Conservation (phyloP, 2,113 vertebrate species). For the Phylloscopus whistleri region DNA sequence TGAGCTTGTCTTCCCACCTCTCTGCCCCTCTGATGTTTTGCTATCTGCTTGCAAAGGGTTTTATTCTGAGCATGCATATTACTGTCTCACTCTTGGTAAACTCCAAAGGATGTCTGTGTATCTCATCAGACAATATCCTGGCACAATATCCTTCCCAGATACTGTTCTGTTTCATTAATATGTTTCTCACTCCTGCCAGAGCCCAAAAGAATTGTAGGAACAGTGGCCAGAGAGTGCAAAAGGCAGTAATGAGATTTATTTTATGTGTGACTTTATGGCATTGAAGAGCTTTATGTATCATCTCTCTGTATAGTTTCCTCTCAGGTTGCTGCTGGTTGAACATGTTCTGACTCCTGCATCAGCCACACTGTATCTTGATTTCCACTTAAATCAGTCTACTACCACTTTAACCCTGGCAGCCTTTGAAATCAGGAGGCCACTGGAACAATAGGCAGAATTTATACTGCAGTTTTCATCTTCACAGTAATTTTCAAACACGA, state of each 20-base stretch:
- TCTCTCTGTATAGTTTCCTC: neutral
- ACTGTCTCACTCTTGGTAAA: neutral
- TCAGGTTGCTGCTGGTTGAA: neutral
- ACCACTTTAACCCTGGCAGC: neutral
- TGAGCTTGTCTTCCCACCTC: constrained; percentile 2
- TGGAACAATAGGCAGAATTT: constrained; percentile 49
- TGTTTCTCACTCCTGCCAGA: constrained; percentile 3
- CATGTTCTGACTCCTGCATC: neutral
- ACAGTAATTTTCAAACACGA: constrained; percentile 43
- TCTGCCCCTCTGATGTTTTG: neutral
- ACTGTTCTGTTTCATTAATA: constrained; percentile 20
- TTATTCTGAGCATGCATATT: neutral
- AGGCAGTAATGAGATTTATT: neutral
- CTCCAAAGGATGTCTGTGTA: constrained; percentile 8
- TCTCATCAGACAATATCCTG: neutral
- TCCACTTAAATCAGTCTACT: constrained; percentile 29
- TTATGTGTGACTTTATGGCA: neutral
- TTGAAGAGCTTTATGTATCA: neutral
- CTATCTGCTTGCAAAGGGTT: neutral
- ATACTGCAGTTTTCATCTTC: constrained; percentile 17
- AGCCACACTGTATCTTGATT: constrained; percentile 4
- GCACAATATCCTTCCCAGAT: constrained; percentile 16
- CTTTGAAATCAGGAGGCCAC: constrained; percentile 36
- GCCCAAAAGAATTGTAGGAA: neutral
- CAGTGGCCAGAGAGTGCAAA: neutral